Base-by-base conservation (phyloP, 2,797 vertebrate genomes). In the Amphiprion clarkii region DNA sequence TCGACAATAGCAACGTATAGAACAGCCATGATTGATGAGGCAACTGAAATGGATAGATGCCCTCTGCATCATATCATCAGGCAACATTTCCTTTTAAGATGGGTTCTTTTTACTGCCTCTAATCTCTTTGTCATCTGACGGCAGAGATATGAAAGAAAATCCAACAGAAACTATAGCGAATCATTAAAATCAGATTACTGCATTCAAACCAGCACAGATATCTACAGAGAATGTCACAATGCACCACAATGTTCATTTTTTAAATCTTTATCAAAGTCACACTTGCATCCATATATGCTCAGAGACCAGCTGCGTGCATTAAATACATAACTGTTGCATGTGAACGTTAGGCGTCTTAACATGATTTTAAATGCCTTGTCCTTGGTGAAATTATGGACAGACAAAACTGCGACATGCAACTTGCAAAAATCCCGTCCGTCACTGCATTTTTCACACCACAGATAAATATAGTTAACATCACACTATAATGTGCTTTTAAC, bases 11-110 rank as follows among this genome's bases (percentile, higher is more conserved):
- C 23, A 21, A 74, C 52, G 36, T 48, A 12, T 14, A 52, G 53
- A 73, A 46, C 12, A 77, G 19, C 19, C 17, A 17, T 67, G 67
- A 71, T 64, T 69, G 66, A 83, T 54, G 25, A 17, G 27, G 11
- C 10, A 14, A 44, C 55, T 59, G 44, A 71, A 65, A 74, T 39
- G 33, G 16, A 12, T 53, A 29, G 12, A 60, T 59, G 70, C 70
- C 74, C 57, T 56, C 40, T 70, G 66, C 51, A 33, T 73, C 53
- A 48, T 31, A 76, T 53, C 36, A 9, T 56, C 46, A 69, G 64
- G 67, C 62, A 67, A 56, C 33, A 60, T 54, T 71, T 61, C 39
- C 52, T 76, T 67, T 39, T 55, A 48, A 78, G 73, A 85, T 71
- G 10, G 16, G 49, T 58, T 67, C 1, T 23, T 60, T 25, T 76